These are phyloP conservation scores for Oreochromis mossambicus DNA, from an alignment of 2,797 vertebrate genomes.

Conservation along the genomic window DNA sequence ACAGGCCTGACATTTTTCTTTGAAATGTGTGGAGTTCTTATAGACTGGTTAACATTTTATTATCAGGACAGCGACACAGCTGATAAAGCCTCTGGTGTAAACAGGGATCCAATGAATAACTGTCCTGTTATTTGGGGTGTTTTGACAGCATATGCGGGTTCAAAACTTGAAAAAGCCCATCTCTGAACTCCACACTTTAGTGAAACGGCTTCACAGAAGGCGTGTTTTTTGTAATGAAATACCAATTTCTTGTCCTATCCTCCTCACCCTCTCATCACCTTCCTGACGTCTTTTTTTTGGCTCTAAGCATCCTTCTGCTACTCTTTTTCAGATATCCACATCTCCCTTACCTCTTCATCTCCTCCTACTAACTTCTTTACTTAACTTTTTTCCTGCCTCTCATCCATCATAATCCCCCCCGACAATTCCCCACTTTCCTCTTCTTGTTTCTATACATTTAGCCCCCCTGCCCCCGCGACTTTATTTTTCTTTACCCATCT, in stretches of 20 bases:
- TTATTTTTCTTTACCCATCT: neutral
- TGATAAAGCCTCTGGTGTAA: neutral
- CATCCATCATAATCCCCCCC: neutral
- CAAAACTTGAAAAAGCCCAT: neutral
- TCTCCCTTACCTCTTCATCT: neutral
- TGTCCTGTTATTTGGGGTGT: neutral
- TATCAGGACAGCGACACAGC: neutral
- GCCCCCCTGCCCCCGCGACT: neutral
- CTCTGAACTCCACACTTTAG: neutral
- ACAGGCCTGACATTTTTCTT: neutral
- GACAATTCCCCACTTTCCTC: neutral
- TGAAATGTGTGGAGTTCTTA: neutral
- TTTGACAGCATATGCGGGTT: neutral
- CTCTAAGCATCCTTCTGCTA: neutral
- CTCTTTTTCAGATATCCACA: neutral
- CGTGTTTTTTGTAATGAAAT: neutral
- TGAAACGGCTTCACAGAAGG: neutral
- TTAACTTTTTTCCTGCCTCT: neutral
- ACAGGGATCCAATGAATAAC: accelerated
- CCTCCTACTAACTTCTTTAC: neutral
- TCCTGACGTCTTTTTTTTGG: neutral
- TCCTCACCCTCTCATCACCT: accelerated
- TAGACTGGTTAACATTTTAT: neutral
- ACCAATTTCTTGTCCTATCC: too few relatives aligned
- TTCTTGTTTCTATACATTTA: neutral